Evolutionary conservation across 2,888 invertebrate species (phyloP), one percentile per base, ranked within the genome.

Genomic region (Sicus ferrugineus): DNA sequence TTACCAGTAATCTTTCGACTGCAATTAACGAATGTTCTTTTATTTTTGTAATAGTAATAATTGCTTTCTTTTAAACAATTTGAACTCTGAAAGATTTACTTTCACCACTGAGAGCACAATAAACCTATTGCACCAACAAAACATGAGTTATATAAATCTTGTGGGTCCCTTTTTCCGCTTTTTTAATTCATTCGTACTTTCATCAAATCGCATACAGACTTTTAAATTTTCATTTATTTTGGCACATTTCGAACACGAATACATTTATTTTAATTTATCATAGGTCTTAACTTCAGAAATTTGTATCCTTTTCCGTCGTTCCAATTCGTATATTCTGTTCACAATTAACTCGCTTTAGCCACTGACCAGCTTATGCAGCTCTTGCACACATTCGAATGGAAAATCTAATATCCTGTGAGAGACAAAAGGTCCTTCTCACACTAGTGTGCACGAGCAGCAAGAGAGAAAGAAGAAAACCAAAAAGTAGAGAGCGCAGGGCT

Each of bases 341-440:
- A 75, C 74, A 75, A 72, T 75, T 77, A 76, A 68, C 70, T 70
- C 68, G 72, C 61, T 75, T 76, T 76, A 70, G 75, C 77, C 75
- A 75, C 75, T 78, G 64, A 67, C 63, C 50, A n/a, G n/a, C n/a
- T n/a, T n/a, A n/a, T n/a, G 7, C 23, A 31, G 14, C 38, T 26
- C 26, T 38, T 26, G 38, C 56, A 52, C 19, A 63, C 19, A 19
- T 52, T 42, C 38, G 38, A 69, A 69, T 65, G 69, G 68, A 73
- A 73, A 71, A 74, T 71, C 69, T 69, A 67, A 72, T 73, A 72
- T 75, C 75, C 76, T 75, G 72, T 70, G 71, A 70, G 68, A 50
- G 28, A 72, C 67, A 69, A 71, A 66, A 72, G 64, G 19, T 5
- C 21, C 34, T 38, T 34, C 14, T 26, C 14, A 23, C 19, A 46